phyloP scores from a whole-genome alignment of 2,797 vertebrate species.

The Myripristis jacobus region DNA sequence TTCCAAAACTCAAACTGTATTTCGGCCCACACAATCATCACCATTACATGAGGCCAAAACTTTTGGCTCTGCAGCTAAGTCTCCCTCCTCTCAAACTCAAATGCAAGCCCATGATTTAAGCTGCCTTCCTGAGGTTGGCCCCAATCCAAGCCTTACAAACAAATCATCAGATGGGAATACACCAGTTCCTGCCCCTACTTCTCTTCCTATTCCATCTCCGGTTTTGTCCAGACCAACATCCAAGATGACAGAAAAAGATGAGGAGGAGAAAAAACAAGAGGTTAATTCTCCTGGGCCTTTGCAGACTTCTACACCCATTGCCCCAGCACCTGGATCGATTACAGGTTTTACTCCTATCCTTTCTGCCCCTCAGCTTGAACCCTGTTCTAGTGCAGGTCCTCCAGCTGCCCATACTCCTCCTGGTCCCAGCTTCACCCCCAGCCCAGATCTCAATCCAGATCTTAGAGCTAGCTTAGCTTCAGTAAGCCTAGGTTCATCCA shows the following conservation, averaged over 20 bases:
- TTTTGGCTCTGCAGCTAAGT: neutral
- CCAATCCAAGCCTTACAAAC: neutral
- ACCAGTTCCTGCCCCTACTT: constrained; percentile 22
- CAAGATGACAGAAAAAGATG: constrained; percentile 12
- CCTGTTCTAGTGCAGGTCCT: constrained; percentile 19
- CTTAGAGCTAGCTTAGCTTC: constrained; percentile 40
- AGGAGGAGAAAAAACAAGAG: constrained; percentile 17
- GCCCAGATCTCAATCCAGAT: constrained; percentile 43
- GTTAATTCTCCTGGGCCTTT: constrained; percentile 53
- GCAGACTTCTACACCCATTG: constrained; percentile 74
- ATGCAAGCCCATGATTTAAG: neutral
- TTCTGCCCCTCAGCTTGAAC: constrained; percentile 13
- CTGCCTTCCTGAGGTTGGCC: neutral
- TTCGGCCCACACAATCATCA: neutral
- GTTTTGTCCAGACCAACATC: constrained; percentile 15
- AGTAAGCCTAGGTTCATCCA: constrained; percentile 63
- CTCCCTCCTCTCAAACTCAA: constrained; percentile 13
- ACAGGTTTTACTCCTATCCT: constrained; percentile 14
- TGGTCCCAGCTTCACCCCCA: constrained; percentile 37
- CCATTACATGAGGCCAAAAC: neutral
- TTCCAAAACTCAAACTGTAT: constrained; percentile 6
- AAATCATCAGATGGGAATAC: neutral
- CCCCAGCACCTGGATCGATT: constrained; percentile 31
- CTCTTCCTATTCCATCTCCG: constrained; percentile 32
- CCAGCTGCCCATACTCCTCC: constrained; percentile 40